These are phyloP conservation scores for Apamea monoglypha DNA, from an alignment of 2,888 invertebrate species.

Conservation along the genomic window DNA sequence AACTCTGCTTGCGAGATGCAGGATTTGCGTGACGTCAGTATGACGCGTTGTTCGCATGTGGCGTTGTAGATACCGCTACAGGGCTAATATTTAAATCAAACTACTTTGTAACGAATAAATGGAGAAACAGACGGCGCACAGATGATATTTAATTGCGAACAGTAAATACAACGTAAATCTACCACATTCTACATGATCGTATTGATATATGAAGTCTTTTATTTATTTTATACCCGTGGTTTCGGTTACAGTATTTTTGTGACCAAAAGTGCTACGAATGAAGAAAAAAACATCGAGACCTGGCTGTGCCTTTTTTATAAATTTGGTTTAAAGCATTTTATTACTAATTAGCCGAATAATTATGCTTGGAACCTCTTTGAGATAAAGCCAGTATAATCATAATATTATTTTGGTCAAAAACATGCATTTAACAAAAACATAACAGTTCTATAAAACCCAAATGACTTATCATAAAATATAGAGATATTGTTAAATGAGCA, in stretches of 20 bases:
- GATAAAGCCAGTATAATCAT: neutral
- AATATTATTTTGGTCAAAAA: conserved; percentile 3
- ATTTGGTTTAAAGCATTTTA: conserved; percentile 1
- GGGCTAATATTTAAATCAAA: neutral
- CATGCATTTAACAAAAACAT: neutral
- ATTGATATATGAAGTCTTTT: conserved; percentile 50
- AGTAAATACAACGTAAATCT: conserved; percentile 45
- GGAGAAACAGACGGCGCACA: conserved; percentile 46
- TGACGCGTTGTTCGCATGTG: too few species aligned
- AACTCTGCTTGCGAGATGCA: too few species aligned
- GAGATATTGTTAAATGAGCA: neutral
- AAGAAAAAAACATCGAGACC: neutral
- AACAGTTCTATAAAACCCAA: too few species aligned
- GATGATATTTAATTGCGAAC: conserved; percentile 34
- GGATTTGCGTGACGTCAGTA: too few species aligned
- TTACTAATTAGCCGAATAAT: neutral
- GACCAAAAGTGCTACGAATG: neutral
- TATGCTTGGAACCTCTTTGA: neutral
- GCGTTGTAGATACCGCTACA: too few species aligned
- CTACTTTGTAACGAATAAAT: neutral
- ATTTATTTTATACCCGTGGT: neutral
- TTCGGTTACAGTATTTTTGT: neutral
- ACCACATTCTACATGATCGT: conserved; percentile 39
- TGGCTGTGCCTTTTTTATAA: neutral
- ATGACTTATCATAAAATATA: neutral